Evolutionary conservation across 2,113 vertebrate species (phyloP).

Genomic region (Myrmecophaga tridactyla): DNA sequence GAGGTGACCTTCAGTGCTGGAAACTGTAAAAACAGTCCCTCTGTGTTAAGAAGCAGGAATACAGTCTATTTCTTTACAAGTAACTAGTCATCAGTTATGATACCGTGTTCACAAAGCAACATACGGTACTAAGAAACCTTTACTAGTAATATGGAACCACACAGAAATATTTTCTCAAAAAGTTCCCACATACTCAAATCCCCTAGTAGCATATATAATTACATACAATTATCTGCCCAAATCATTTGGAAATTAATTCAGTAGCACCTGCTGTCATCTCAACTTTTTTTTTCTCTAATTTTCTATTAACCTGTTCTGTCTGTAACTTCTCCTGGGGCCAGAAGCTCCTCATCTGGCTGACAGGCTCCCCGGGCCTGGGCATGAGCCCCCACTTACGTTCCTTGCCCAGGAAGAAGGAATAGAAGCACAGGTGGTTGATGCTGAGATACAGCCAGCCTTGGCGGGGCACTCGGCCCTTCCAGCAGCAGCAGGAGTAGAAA

Average conservation of each 20-base stretch:
- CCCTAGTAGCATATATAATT: neutral
- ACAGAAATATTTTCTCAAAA: neutral
- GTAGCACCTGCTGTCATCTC: neutral
- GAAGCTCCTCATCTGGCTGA: rapidly evolving
- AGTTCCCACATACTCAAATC: neutral
- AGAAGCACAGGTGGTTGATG: constrained; percentile 97
- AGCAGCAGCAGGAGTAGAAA: constrained; percentile 96
- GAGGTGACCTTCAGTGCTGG: neutral
- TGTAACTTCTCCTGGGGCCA: rapidly evolving
- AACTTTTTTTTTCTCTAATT: neutral
- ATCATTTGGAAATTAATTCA: neutral
- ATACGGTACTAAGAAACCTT: neutral
- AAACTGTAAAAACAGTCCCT: neutral
- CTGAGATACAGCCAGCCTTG: constrained; percentile 98
- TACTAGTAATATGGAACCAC: neutral
- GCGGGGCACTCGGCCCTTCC: constrained; percentile 97
- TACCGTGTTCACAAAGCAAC: neutral
- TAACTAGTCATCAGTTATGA: neutral
- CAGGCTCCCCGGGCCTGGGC: neutral
- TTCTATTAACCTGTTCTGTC: rapidly evolving
- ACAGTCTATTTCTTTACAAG: neutral
- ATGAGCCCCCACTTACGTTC: constrained; percentile 87
- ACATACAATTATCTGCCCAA: neutral
- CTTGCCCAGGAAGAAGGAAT: constrained; percentile 97
- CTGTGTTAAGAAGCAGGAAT: neutral